Conservation (phyloP, 2,113 vertebrate genomes). For the Neoarius graeffei region DNA sequence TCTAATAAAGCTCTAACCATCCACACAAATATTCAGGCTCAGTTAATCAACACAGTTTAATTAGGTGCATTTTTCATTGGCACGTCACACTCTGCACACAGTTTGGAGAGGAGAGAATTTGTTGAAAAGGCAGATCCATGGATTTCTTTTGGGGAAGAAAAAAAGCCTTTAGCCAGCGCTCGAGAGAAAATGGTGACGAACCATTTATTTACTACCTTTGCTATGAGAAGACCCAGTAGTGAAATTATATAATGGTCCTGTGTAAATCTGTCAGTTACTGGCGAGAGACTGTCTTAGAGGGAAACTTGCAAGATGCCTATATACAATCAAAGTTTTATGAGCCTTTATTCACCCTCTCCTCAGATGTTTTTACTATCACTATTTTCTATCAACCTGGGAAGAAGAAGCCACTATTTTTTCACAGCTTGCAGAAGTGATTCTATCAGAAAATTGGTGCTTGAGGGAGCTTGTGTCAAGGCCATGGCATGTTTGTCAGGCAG, state of each 20-base stretch:
- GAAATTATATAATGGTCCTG: constrained; percentile 25
- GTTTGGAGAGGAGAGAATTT: neutral
- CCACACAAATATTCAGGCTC: constrained; percentile 44
- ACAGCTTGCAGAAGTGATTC: constrained; percentile 40
- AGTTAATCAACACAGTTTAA: constrained; percentile 58
- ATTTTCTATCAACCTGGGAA: constrained; percentile 42
- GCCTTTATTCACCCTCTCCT: constrained; percentile 44
- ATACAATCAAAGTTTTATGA: constrained; percentile 38
- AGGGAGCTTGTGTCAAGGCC: constrained; percentile 41
- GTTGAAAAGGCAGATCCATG: neutral
- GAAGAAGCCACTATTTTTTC: constrained; percentile 39
- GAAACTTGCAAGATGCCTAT: constrained; percentile 7
- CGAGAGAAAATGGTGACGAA: constrained; percentile 27
- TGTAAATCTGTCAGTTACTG: constrained; percentile 46
- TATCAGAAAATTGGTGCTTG: constrained; percentile 56
- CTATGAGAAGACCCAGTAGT: constrained; percentile 32
- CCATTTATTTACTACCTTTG: constrained; percentile 40
- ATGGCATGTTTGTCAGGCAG: constrained; percentile 19
- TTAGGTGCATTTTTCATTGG: constrained; percentile 46
- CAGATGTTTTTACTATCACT: constrained; percentile 46
- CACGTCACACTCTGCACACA: neutral
- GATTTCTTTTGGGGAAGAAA: neutral
- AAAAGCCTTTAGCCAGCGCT: neutral
- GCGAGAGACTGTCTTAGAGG: constrained; percentile 4
- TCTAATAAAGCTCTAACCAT: constrained; percentile 51